Base-by-base conservation (phyloP, 2,113 vertebrate species). In the Pseudois nayaur region DNA sequence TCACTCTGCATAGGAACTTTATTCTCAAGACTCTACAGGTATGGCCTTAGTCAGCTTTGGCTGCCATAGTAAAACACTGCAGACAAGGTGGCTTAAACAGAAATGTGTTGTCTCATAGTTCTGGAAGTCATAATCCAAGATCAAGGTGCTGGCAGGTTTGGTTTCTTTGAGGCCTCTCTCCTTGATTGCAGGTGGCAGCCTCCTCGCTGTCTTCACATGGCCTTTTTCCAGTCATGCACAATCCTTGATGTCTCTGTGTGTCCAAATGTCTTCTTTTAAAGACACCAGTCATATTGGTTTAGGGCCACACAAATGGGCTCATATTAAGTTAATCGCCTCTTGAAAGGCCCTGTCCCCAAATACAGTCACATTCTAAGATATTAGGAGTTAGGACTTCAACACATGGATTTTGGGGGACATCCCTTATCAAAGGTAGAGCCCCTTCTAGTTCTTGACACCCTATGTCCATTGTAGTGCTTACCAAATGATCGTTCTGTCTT, bases 221-320 rank as follows among this genome's bases (percentile, higher is more conserved):
- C 25, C 57, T 54, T 23, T 87, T 23, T 55, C 55, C 8, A 0
- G 2, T 36, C 8, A 0, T 3, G 21, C 10, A 4, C 1, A 1
- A 27, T 27, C 33, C 6, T 3, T 1, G 3, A 21, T 36, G 50
- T 83, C 50, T 50, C 21, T 74, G 0, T 85, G 5, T 23, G n/a
- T 50, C 82, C 29, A 31, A 0, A 27, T 36, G 23, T 55, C 59
- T 48, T 67, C n/a, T 83, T 36, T 5, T n/a, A 17, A 87, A 43
- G 43, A 87, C 13, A 36, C 33, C 11, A 50, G 25, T 89, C 27
- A 27, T 6, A 57, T 6, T 74, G 36, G 27, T n/a, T 6, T n/a
- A 23, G n/a, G 29, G 36, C 67, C 50, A 48, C 29, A 27, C 25
- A 50, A 12, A 43, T 2, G 3, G 6, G 14, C 17, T 94, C 48